Base-by-base conservation (phyloP, 2,113 vertebrate genomes). In the Pagrus major region DNA sequence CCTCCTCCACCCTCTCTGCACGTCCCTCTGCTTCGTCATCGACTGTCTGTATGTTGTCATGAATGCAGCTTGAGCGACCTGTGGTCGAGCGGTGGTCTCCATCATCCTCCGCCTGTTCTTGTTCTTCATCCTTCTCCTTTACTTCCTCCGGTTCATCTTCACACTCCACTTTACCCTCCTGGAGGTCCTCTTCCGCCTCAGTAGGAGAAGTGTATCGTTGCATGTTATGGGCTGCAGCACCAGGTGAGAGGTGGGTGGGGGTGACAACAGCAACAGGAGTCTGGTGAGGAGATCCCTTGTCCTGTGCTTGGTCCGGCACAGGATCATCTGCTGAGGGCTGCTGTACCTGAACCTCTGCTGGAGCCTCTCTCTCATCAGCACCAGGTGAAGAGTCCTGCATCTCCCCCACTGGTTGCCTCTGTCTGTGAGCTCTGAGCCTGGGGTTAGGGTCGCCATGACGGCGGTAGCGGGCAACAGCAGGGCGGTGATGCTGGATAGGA, bases 361-460 rank as follows among this genome's bases (percentile, higher is more conserved):
- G 46, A 69, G n/a, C 25, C 16, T 66, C 66, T 55, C 33, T 61
- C 25, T 85, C 72, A 1, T 72, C 71, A 25, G 29, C 31, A 42
- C 20, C 68, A 3, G 74, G 51, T 37, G 60, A 58, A 4, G 85
- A 33, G 5, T 78, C 80, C 69, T 70, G 76, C 39, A 15, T 56
- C 27, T 89, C 90, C 86, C 68, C 74, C 58, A 81, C 10, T 12
- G 78, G 77, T 8, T 75, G 92, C 60, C 63, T 88, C 63, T 83
- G 84, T 76, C 85, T 88, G 56, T 86, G 88, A 68, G 31, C 82
- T 72, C 87, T 90, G 54, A 91, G 77, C 27, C 93, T 85, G 18
- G 91, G 92, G 73, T 92, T 89, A 9, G 87, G 88, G 82, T 93
- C 91, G 8, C 91, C 93, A 21, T 88, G 89, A 27, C 90, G 91